Percentiles rank a stretch among this genome's conserved stretches.
These are phyloP conservation scores for Hestina assimilis DNA, from an alignment of 1,140 invertebrate genomes.

Conservation along the genomic window DNA sequence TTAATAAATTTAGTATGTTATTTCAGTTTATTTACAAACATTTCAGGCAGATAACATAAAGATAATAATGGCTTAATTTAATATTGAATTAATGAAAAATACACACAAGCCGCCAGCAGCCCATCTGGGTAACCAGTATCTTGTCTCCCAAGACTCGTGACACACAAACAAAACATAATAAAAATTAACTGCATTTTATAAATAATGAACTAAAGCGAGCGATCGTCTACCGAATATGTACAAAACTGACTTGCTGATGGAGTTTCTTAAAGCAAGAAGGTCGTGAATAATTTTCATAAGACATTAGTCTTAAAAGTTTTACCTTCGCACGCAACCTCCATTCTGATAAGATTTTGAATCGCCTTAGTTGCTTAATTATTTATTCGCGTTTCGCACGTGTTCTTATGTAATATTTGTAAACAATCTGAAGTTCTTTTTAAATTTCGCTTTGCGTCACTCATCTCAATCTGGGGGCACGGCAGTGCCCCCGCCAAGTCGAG, in stretches of 20 bases:
- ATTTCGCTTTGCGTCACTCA: too few species aligned
- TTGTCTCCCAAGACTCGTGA: not conserved
- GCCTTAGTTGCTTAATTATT: not conserved
- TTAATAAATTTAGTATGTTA: too few species aligned
- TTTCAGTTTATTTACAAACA: too few species aligned
- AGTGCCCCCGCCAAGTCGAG: too few species aligned
- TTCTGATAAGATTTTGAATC: not conserved
- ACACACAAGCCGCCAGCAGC: constrained; percentile 20
- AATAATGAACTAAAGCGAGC: constrained; percentile 1
- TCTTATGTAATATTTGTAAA: not conserved
- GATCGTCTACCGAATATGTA: constrained; percentile 22
- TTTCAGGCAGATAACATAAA: too few species aligned
- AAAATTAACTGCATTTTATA: constrained; percentile 8
- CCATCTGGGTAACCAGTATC: constrained; percentile 19
- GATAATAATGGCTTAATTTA: not conserved
- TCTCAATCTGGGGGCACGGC: too few species aligned
- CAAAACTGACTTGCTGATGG: constrained; percentile 27
- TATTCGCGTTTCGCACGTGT: not conserved
- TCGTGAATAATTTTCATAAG: constrained; percentile 31
- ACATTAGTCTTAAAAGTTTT: constrained; percentile 2
- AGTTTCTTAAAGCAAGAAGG: constrained; percentile 34
- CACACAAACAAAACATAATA: constrained; percentile 10
- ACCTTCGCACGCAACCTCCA: constrained; percentile 8
- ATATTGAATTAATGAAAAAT: not conserved
- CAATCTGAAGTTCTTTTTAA: too few species aligned